Percentiles rank a stretch among this genome's conserved stretches.
Conservation (phyloP, 2,888 invertebrate species). For the Erpobdella octoculata region DNA sequence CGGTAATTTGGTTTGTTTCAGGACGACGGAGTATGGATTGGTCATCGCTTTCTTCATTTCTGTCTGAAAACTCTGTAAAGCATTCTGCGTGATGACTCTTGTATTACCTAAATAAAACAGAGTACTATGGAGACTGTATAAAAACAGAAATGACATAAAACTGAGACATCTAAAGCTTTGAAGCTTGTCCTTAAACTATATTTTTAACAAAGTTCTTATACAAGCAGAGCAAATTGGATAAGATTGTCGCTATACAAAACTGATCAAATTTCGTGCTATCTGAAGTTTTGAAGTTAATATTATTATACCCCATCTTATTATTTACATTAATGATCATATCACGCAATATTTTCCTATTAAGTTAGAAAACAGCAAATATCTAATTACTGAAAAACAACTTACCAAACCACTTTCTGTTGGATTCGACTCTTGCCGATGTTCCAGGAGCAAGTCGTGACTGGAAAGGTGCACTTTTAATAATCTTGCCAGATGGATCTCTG, state of each 20-base stretch:
- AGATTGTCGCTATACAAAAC: no score
- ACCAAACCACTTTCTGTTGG: conserved; percentile 97
- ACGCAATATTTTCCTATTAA: background rate
- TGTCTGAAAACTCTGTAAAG: conserved; percentile 64
- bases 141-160: no score
- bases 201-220: no score
- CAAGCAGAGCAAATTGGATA: no score
- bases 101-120: conserved; percentile 78
- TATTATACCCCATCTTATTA: no score
- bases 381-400: conserved; percentile 38
- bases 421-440: conserved; percentile 85
- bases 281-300: no score
- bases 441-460: conserved; percentile 82
- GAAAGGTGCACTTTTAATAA: conserved; percentile 86
- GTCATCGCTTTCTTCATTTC: conserved; percentile 87
- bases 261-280: no score
- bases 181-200: no score
- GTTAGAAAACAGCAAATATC: background rate
- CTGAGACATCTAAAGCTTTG: no score
- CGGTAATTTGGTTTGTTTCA: conserved; percentile 90
- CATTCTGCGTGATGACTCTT: conserved; percentile 79
- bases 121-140: no score
- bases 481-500: conserved; percentile 71
- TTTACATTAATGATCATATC: no score
- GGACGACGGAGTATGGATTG: conserved; percentile 93